Base-by-base conservation (phyloP, 2,888 invertebrate species). In the Apoda limacodes region DNA sequence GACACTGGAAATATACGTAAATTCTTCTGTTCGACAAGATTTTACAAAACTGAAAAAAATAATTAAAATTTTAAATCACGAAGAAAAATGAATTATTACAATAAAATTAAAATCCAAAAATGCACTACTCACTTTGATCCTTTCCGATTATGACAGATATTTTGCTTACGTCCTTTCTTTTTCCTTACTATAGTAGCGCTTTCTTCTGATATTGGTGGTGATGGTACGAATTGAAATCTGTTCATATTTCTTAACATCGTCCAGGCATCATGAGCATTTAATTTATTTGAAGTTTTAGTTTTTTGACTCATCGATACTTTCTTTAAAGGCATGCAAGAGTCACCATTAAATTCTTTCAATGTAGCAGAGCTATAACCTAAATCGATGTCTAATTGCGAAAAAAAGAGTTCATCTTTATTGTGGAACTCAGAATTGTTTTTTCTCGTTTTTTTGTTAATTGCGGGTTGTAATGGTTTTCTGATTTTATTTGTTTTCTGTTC, bases 221-320 rank as follows among this genome's bases (percentile, higher is more conserved):
- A 67, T 4, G 65, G 56, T 21, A 43, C 52, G 42, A 70, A 71
- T 34, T 66, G 71, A 40, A 71, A 68, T 39, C 55, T 55, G 31
- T 76, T 71, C 14, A 76, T 62, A 46, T 68, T 67, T 40, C 64
- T 60, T 7, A 78, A 52, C 12, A 71, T 49, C n/a, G 66, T 42
- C 78, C 78, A 78, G 12, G 75, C 64, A 37, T 74, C 65, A 31
- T 65, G 58, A 9, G 58, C 46, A 22, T 46, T 50, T 2, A 50
- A 27, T 25, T 57, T 35, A 5, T 50, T 50, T n/a, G 5, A 5
- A 7, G 12, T 20, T n/a, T 22, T 21, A 10, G 17, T 25, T 29
- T 27, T 29, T 6, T 17, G 17, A 17, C 5, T 47, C 13, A 38
- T 41, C 3, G 28, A 30, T 5, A 28, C 12, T 26, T 45, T 53